Percentiles rank a stretch among this genome's conserved stretches.
These are phyloP conservation scores for Telmatochromis sp. DNA, from an alignment of 2,113 vertebrate genomes.

Conservation along the genomic window DNA sequence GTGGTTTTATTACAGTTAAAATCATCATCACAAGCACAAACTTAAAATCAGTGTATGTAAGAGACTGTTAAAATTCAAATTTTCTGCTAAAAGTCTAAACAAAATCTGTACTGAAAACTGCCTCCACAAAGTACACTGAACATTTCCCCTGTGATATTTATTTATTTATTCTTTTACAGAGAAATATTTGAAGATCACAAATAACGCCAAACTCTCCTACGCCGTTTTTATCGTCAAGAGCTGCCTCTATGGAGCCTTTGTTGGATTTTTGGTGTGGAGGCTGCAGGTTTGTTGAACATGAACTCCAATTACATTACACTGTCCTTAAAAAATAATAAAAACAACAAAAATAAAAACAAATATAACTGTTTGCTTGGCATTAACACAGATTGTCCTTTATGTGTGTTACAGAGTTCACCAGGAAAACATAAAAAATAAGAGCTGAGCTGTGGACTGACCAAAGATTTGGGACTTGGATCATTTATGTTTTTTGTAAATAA, in stretches of 20 bases:
- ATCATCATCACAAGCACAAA: background rate
- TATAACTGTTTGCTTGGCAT: accelerated
- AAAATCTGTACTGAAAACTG: accelerated
- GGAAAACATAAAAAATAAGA: background rate
- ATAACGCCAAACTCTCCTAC: conserved; percentile 42
- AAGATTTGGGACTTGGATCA: background rate
- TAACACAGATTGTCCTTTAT: background rate
- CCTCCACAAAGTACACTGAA: background rate
- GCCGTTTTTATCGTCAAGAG: conserved; percentile 35
- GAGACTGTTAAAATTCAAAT: accelerated
- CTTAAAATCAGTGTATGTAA: accelerated
- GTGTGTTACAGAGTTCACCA: conserved; percentile 1
- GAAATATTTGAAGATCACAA: background rate
- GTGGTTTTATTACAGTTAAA: background rate
- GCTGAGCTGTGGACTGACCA: background rate
- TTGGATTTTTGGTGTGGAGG: conserved; percentile 40
- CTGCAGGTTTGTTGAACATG: conserved; percentile 28
- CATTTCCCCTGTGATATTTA: background rate
- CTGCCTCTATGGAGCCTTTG: conserved; percentile 39
- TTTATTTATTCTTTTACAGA: conserved; percentile 2
- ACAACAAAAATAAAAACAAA: background rate
- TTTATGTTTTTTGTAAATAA: background rate
- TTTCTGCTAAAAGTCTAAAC: background rate
- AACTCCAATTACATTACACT: background rate
- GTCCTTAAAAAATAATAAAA: accelerated